A percentile compares a stretch with the other conserved stretches of the same genome.
phyloP scores from a whole-genome alignment of 2,113 vertebrate genomes.

The Platichthys stellatus region DNA sequence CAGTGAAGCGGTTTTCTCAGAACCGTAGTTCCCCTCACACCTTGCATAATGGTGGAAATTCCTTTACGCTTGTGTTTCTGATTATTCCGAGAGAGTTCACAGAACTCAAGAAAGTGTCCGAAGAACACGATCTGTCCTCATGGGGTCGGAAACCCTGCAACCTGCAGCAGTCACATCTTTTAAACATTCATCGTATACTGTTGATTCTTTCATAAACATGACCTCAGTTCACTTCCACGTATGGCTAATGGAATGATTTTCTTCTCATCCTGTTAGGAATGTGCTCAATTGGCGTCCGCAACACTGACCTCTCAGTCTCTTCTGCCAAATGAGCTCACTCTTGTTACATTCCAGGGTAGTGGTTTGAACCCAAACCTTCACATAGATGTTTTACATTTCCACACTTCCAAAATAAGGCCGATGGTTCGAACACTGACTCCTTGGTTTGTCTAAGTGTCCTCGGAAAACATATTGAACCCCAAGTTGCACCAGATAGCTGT shows the following conservation, averaged over 20 bases:
- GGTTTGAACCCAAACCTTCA: constrained; percentile 1
- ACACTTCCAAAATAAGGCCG: not conserved
- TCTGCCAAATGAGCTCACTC: constrained; percentile 8
- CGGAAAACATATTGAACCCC: not conserved
- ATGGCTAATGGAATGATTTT: not conserved
- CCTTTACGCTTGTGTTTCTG: constrained; percentile 71
- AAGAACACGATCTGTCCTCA: constrained; percentile 9
- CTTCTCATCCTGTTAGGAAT: not conserved
- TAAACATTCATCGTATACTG: not conserved
- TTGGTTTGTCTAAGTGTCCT: not conserved
- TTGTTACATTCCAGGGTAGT: constrained; percentile 30
- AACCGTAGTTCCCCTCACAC: constrained; percentile 46
- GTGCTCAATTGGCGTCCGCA: constrained; percentile 1
- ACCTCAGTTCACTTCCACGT: not conserved
- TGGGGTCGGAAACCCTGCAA: not conserved
- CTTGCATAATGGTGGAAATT: constrained; percentile 75
- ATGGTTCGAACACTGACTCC: not conserved
- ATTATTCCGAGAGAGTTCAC: constrained; percentile 48
- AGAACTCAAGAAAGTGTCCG: constrained; percentile 11
- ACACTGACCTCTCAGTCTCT: constrained; percentile 4
- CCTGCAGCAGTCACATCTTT: not conserved
- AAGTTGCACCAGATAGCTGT: not conserved
- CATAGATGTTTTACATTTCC: constrained; percentile 15
- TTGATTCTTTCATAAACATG: not conserved
- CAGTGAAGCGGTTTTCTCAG: constrained; percentile 38